Evolutionary conservation across 2,113 vertebrate genomes (phyloP).

Genomic region (Nicator chloris): DNA sequence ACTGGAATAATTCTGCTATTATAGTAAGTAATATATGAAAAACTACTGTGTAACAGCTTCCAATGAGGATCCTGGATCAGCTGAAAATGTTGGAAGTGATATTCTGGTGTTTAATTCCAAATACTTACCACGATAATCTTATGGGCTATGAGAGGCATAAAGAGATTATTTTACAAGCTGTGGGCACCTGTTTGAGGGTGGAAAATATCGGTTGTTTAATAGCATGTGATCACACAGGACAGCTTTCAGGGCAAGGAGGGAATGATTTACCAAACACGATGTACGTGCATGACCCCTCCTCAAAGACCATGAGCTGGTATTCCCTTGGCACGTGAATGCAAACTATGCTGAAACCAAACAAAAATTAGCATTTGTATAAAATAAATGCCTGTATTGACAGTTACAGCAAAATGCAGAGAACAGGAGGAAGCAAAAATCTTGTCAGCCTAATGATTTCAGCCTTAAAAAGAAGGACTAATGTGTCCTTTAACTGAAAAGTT

Average conservation of each 20-base stretch:
- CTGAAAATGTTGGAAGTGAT: not conserved
- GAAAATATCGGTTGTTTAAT: not conserved
- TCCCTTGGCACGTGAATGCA: not conserved
- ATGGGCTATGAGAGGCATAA: not conserved
- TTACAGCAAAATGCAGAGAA: not conserved
- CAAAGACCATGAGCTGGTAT: not conserved
- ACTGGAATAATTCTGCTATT: not conserved
- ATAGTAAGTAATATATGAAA: not conserved
- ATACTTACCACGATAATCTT: not conserved
- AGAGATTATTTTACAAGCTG: not conserved
- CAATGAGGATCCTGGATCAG: not conserved
- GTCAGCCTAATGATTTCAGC: not conserved
- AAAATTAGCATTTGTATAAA: not conserved
- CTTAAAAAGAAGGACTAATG: not conserved
- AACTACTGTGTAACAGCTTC: not conserved
- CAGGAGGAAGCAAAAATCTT: not conserved
- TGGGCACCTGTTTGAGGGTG: not conserved
- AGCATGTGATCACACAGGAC: rapidly evolving
- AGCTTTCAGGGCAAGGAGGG: not conserved
- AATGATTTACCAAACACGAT: not conserved
- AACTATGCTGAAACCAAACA: not conserved
- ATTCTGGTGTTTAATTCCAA: conserved; percentile 3
- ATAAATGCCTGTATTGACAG: not conserved
- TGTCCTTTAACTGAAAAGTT: not conserved
- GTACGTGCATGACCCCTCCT: not conserved